Percentiles rank a stretch among this genome's conserved stretches.
phyloP scores from a whole-genome alignment of 2,113 vertebrate species.

The Piaya cayana region DNA sequence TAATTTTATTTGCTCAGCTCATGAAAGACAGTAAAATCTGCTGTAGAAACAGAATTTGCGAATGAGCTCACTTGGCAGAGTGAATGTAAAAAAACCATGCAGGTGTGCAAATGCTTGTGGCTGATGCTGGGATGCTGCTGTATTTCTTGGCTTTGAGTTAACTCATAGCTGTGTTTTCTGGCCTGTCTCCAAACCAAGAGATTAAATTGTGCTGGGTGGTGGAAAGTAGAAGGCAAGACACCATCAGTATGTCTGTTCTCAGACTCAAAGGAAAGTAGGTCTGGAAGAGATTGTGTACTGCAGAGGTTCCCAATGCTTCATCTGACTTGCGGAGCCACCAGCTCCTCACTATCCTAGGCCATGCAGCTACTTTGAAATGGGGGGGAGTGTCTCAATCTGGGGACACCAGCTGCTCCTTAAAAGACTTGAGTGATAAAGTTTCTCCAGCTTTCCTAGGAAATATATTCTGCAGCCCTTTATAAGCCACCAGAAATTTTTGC shows the following conservation, averaged over 20 bases:
- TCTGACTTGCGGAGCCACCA: neutral
- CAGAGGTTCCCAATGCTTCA: neutral
- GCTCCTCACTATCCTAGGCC: neutral
- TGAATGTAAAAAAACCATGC: neutral
- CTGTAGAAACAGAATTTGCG: neutral
- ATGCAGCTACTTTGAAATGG: neutral
- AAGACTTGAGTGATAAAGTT: neutral
- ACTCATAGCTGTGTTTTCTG: rapidly evolving
- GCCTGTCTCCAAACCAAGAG: neutral
- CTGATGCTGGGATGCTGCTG: neutral
- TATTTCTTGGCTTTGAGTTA: neutral
- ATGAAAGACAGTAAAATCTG: neutral
- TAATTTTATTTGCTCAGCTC: constrained; percentile 6
- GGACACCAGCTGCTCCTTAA: neutral
- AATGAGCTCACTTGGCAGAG: neutral
- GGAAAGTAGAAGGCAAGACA: neutral
- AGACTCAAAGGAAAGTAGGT: neutral
- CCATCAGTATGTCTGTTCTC: neutral
- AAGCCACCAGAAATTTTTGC: neutral
- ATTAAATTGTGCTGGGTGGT: neutral
- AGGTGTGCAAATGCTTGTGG: neutral
- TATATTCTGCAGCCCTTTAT: neutral
- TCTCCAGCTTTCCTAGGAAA: neutral
- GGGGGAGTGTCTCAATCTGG: neutral
- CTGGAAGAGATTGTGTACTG: rapidly evolving